Evolutionary conservation across 2,113 vertebrate genomes (phyloP).

Genomic region (Chauna torquata): DNA sequence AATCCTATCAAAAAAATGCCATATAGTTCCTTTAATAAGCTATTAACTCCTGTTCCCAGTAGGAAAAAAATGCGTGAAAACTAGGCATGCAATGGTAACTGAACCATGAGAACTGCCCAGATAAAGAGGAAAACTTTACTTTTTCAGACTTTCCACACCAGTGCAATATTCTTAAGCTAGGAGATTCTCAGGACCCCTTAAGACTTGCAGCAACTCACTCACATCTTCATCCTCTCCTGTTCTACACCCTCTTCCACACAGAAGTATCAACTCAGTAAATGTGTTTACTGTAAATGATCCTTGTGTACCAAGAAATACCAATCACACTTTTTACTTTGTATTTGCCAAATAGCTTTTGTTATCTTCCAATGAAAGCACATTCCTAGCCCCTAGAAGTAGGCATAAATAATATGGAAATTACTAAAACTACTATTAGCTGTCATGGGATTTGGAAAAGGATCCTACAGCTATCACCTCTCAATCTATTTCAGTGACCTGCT

Average conservation of each 20-base stretch:
- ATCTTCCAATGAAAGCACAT: not conserved
- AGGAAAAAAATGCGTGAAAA: not conserved
- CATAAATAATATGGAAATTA: not conserved
- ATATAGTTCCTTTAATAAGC: not conserved
- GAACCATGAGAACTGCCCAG: not conserved
- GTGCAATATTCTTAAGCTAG: not conserved
- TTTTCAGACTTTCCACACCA: not conserved
- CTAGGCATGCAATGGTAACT: not conserved
- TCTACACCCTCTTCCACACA: not conserved
- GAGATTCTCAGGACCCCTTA: not conserved
- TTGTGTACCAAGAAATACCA: not conserved
- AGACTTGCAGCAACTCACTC: not conserved
- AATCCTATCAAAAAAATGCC: not conserved
- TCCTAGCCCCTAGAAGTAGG: not conserved
- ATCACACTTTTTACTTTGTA: not conserved
- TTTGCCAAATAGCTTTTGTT: not conserved
- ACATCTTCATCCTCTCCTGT: not conserved
- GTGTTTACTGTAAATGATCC: not conserved
- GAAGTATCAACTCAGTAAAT: not conserved
- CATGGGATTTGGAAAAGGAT: conserved; percentile 23
- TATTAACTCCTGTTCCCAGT: not conserved
- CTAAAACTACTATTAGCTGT: conserved; percentile 20
- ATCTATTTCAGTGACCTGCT: conserved; percentile 59
- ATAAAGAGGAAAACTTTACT: not conserved
- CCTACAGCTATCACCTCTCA: conserved; percentile 18